Conservation (phyloP, 2,888 invertebrate genomes). For the Tipula helvola region DNA sequence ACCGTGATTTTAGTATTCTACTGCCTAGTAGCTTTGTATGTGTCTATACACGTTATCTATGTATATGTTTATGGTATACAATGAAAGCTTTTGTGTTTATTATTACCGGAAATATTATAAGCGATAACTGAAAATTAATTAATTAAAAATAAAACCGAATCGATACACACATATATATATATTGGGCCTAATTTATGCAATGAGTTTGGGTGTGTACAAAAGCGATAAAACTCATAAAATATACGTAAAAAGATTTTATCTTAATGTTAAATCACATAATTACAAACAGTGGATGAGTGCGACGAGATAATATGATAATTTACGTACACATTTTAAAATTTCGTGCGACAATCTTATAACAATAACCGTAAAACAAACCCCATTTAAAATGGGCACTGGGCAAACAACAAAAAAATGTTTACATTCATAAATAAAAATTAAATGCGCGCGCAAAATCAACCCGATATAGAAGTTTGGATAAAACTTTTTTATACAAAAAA, state of each 20-base stretch:
- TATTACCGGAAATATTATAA: neutral
- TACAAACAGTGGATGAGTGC: neutral
- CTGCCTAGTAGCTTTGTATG: neutral
- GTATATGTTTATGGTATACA: neutral
- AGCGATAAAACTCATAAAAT: neutral
- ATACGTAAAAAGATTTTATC: neutral
- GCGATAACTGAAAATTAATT: neutral
- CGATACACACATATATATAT: neutral
- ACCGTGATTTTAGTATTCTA: neutral
- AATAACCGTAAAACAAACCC: neutral
- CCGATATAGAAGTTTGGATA: neutral
- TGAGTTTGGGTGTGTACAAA: neutral
- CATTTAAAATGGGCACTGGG: neutral
- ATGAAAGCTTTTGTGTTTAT: neutral
- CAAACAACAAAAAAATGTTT: neutral
- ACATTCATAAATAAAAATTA: neutral
- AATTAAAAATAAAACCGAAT: neutral
- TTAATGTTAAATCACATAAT: neutral
- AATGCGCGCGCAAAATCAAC: neutral
- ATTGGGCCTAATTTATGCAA: neutral
- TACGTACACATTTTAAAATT: neutral
- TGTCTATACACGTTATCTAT: neutral
- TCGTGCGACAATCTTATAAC: neutral
- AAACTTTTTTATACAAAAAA: neutral
- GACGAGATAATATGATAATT: neutral